A percentile compares a stretch with the other conserved stretches of the same genome.
phyloP scores from a whole-genome alignment of 2,888 invertebrate species.

The Cinara cedri region DNA sequence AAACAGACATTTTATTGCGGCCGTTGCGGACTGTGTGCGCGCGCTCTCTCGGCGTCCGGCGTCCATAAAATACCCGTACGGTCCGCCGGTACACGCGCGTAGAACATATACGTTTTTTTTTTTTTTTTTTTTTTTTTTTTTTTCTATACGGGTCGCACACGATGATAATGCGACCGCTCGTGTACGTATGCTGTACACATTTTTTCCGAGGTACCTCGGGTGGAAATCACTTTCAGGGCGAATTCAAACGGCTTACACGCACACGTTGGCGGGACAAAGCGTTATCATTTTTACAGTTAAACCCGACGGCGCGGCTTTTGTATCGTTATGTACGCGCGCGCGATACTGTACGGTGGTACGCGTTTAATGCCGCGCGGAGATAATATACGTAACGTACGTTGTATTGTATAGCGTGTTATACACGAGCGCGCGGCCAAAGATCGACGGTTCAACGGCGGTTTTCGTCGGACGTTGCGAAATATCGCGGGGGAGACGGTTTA shows the following conservation, averaged over 20 bases:
- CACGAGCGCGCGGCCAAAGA: neutral
- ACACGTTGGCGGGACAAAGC: neutral
- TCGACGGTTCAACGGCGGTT: neutral
- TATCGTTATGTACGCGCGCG: too few species aligned
- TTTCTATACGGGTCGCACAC: neutral
- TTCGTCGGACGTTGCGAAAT: slow-evolving; percentile 14
- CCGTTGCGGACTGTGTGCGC: slow-evolving; percentile 11
- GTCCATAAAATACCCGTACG: slow-evolving; percentile 7
- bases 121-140: slow-evolving; percentile 21
- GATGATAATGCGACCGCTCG: neutral
- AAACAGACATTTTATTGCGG: slow-evolving; percentile 35
- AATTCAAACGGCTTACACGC: slow-evolving; percentile 13
- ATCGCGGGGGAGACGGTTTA: too few species aligned
- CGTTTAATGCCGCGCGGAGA: neutral
- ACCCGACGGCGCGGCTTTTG: too few species aligned
- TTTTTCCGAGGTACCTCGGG: neutral
- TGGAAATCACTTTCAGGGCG: slow-evolving; percentile 2
- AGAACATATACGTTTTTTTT: too few species aligned
- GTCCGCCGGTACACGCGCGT: neutral
- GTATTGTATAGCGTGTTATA: neutral
- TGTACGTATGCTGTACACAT: neutral
- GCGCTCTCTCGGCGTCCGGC: neutral
- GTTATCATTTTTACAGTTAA: slow-evolving; percentile 26
- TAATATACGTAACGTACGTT: too few species aligned
- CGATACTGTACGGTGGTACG: neutral